Percentiles rank a stretch among this genome's conserved stretches.
Conservation (phyloP, 2,888 invertebrate species). For the Neoascia interrupta region DNA sequence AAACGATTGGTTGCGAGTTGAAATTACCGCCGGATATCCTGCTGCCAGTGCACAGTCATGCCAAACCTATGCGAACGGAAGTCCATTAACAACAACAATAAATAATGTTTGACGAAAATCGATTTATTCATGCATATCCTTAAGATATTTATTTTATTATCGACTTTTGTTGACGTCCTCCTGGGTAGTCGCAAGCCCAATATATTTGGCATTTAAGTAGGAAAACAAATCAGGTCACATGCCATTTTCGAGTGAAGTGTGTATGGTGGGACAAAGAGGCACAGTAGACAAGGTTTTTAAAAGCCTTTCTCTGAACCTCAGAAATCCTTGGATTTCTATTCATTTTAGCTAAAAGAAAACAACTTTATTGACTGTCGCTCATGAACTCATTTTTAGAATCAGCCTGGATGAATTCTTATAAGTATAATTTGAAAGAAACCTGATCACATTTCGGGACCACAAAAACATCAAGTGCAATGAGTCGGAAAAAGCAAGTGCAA, state of each 20-base stretch:
- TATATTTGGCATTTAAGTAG: conserved; percentile 56
- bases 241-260: not conserved
- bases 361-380: too few species aligned
- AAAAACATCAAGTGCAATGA: too few species aligned
- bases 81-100: conserved; percentile 63
- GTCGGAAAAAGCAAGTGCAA: too few species aligned
- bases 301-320: too few species aligned
- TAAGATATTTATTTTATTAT: conserved; percentile 58
- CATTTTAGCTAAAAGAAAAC: too few species aligned
- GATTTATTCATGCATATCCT: conserved; percentile 64
- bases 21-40: conserved; percentile 61
- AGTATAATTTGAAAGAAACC: too few species aligned
- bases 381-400: too few species aligned
- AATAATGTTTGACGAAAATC: conserved; percentile 52
- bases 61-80: conserved; percentile 48
- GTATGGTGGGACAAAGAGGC: not conserved
- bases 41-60: conserved; percentile 25
- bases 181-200: not conserved
- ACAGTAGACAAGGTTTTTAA: too few species aligned
- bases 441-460: too few species aligned
- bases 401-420: too few species aligned
- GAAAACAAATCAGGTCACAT: conserved; percentile 29
- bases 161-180: conserved; percentile 25
- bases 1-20: conserved; percentile 16
- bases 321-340: too few species aligned